Evolutionary conservation across 2,888 invertebrate species (phyloP).

Genomic region (Papilio elwesi): DNA sequence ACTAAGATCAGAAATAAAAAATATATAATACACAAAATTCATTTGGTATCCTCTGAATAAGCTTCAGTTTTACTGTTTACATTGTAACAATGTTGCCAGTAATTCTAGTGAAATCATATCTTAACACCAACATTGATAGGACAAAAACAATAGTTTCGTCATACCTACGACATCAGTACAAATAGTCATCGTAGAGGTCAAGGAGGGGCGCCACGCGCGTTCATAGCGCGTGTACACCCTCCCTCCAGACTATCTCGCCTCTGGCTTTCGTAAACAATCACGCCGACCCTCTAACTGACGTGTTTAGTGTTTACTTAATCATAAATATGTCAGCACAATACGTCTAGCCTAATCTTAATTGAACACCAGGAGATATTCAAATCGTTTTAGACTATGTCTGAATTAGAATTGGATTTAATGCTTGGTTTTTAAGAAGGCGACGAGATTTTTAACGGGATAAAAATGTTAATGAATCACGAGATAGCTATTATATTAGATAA

Average conservation of each 20-base stretch:
- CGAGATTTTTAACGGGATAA: no score
- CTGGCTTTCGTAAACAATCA: background rate
- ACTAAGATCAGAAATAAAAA: no score
- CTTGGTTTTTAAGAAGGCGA: no score
- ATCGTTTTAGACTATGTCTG: no score
- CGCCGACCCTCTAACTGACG: background rate
- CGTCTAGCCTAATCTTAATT: no score
- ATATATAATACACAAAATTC: no score
- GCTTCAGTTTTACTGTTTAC: background rate
- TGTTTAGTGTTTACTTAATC: background rate
- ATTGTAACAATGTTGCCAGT: background rate
- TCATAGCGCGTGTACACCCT: background rate
- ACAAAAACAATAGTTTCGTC: conserved; percentile 24
- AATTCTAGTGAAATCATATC: background rate
- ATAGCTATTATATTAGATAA: no score
- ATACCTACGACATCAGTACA: conserved; percentile 12
- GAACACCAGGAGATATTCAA: no score
- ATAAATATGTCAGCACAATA: background rate
- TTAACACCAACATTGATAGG: background rate
- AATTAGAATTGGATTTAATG: no score
- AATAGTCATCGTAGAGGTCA: conserved; percentile 17
- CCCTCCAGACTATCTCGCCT: background rate
- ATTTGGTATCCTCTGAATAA: background rate
- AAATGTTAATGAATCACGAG: no score
- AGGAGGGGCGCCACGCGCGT: conserved; percentile 27